phyloP scores from a whole-genome alignment of 2,797 vertebrate genomes.

The Falco peregrinus region DNA sequence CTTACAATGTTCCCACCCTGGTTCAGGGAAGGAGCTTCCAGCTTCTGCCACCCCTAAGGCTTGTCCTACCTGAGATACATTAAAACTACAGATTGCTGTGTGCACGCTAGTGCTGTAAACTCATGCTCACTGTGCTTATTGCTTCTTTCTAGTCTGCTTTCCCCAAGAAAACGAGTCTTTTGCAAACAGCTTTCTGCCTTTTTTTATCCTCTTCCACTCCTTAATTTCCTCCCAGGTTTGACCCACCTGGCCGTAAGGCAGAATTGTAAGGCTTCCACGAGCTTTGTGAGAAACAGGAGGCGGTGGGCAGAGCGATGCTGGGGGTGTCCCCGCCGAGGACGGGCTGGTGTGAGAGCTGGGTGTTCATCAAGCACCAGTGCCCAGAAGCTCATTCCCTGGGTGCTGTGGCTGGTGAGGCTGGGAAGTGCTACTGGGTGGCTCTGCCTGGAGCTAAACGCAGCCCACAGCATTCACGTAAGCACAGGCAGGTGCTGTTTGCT shows the following conservation, averaged over 20 bases:
- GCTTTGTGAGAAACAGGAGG: neutral
- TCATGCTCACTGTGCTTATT: neutral
- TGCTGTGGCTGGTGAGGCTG: neutral
- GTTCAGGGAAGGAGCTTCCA: neutral
- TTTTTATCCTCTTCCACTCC: neutral
- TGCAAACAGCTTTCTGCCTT: neutral
- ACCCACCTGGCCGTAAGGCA: neutral
- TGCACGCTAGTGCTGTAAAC: neutral
- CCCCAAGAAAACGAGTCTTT: neutral
- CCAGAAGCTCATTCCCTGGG: neutral
- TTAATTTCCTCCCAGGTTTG: neutral
- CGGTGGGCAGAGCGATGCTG: neutral
- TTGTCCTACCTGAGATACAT: neutral
- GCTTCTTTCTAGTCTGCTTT: neutral
- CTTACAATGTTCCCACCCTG: neutral
- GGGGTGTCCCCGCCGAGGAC: neutral
- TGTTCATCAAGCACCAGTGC: neutral
- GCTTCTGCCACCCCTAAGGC: neutral
- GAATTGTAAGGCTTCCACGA: neutral
- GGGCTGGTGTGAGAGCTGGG: neutral
- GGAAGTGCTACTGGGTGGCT: neutral
- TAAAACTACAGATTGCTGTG: neutral
- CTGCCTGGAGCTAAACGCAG: neutral
- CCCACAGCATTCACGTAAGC: neutral
- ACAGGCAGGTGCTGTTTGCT: neutral